These are phyloP conservation scores for Hydropsyche tenuis DNA, from an alignment of 1,140 invertebrate genomes.

Conservation along the genomic window DNA sequence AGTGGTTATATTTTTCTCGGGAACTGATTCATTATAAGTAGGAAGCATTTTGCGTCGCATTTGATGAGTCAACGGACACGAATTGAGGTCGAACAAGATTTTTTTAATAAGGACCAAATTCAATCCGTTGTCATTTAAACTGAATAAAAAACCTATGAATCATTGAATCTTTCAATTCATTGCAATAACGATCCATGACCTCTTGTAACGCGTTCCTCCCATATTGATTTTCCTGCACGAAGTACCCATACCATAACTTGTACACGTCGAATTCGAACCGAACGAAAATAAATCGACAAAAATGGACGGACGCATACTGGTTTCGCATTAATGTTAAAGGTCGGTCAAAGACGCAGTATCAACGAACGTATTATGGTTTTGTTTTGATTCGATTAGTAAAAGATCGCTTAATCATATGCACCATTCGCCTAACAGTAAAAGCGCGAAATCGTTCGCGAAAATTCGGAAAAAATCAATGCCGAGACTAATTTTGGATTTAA, in stretches of 20 bases:
- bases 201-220: too few relatives aligned
- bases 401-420: neutral
- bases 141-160: too few relatives aligned
- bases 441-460: neutral
- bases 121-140: too few relatives aligned
- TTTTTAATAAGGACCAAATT: too few relatives aligned
- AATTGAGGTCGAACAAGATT: neutral
- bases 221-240: too few relatives aligned
- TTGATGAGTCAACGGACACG: neutral
- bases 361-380: neutral
- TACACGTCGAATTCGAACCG: too few relatives aligned
- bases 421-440: neutral
- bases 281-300: too few relatives aligned
- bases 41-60: neutral
- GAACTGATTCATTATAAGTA: neutral
- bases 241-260: too few relatives aligned
- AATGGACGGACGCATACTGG: neutral
- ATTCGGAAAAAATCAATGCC: neutral
- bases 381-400: neutral
- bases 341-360: slow-evolving; percentile 21
- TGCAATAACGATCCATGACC: too few relatives aligned
- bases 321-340: slow-evolving; percentile 18
- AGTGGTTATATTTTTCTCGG: too few relatives aligned
- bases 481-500: too few relatives aligned
- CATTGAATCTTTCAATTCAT: too few relatives aligned